Evolutionary conservation across 2,797 vertebrate genomes (phyloP), one percentile per base, ranked within the genome.

Genomic region (Acropternis orthonyx): DNA sequence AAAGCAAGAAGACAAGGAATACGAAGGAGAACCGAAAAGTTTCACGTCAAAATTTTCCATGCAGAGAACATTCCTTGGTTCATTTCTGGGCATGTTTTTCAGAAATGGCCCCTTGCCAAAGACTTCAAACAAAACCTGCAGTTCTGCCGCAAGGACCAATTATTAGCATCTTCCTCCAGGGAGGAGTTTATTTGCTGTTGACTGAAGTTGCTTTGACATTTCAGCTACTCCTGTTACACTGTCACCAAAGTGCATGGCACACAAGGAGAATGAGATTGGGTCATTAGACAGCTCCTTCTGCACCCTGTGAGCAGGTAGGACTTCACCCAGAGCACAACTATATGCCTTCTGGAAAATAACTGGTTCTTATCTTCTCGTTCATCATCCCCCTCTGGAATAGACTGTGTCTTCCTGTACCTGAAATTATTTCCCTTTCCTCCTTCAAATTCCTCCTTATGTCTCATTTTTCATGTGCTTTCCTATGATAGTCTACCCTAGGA

Each of bases 131-230:
- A 73, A 83, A 92, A 68, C 36, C 51, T 83, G 55, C 6, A 80
- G 48, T 62, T 89, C 56, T 88, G 19, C 46, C 0, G 2, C 55
- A 63, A 67, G 54, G 87, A 77, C 48, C 76, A 49, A 62, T 95
- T 92, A 92, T 83, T 89, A 88, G 36, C 66, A 87, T 78, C 67
- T 91, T 87, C 71, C 94, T 92, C 87, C 28, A 65, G 68, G 75
- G 66, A 82, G 46, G 74, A 83, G 87, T 87, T 95, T 92, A 46
- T 85, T 89, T 84, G 51, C 77, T 62, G 20, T 61, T 89, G 77
- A 84, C 76, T 91, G 77, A 96, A 88, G 73, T 69, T 85, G 48
- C 46, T 93, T 77, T 88, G 55, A 63, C 24, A 43, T 87, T 91
- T 92, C 76, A 93, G 65, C 51, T 74, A 52, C 51, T 92, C 67